Evolutionary conservation across 2,888 invertebrate genomes (phyloP).

Genomic region (Phengaris alcon): DNA sequence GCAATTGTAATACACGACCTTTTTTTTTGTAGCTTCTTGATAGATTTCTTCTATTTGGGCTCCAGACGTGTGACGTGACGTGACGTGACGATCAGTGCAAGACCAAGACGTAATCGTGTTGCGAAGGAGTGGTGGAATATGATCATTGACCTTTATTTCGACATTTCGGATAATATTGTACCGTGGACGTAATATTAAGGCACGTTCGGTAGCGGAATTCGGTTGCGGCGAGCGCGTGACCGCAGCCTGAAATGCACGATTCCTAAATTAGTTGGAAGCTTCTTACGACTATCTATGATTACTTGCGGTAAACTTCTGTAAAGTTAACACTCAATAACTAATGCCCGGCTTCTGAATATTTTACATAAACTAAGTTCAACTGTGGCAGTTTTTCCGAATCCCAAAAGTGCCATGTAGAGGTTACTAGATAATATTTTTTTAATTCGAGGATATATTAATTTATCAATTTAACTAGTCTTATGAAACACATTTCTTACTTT

Average conservation of each 20-base stretch:
- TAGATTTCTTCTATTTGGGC: neutral
- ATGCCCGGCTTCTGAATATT: no score
- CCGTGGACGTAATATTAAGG: constrained; percentile 39
- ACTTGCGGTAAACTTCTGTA: constrained; percentile 67
- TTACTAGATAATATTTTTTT: no score
- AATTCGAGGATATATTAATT: no score
- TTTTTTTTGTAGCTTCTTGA: neutral
- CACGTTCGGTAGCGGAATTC: constrained; percentile 61
- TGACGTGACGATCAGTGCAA: neutral
- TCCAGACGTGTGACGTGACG: neutral
- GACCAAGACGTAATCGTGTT: constrained; percentile 10
- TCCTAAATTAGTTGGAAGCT: constrained; percentile 66
- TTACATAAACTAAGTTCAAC: no score
- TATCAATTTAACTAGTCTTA: no score
- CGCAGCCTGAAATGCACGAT: constrained; percentile 66
- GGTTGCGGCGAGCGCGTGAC: constrained; percentile 63
- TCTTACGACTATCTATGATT: constrained; percentile 60
- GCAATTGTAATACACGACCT: neutral
- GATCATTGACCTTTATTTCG: constrained; percentile 35
- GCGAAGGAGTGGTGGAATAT: constrained; percentile 28
- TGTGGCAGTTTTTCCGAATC: no score
- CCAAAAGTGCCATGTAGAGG: no score
- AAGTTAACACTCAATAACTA: constrained; percentile 61
- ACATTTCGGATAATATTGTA: constrained; percentile 33
- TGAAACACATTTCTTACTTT: no score